phyloP scores from a whole-genome alignment of 2,113 vertebrate genomes.

The Piaya cayana region DNA sequence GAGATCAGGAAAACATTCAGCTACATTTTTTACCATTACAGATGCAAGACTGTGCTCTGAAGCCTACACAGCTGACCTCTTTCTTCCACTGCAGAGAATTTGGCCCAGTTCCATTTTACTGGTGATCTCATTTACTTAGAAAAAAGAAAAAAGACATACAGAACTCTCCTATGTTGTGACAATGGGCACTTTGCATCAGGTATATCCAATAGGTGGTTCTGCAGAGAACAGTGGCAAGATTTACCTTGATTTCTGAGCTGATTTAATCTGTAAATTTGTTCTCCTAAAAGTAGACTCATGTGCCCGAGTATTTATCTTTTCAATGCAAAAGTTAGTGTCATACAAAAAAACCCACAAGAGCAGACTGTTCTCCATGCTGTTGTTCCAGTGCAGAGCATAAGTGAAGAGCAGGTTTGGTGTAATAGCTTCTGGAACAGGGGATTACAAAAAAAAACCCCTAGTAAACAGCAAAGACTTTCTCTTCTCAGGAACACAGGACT shows the following conservation, averaged over 20 bases:
- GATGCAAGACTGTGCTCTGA: background rate
- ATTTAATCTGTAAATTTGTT: background rate
- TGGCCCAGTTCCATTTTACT: background rate
- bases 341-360: background rate
- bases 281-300: background rate
- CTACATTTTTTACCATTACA: background rate
- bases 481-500: background rate
- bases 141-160: background rate
- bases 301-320: background rate
- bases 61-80: background rate
- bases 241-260: background rate
- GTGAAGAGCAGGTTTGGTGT: background rate
- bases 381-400: background rate
- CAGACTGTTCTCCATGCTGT: background rate
- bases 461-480: background rate
- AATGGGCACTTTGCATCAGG: background rate
- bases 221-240: background rate
- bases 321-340: background rate
- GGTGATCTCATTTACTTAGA: background rate
- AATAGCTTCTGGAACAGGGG: background rate
- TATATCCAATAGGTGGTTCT: background rate
- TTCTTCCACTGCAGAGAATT: background rate
- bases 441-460: background rate
- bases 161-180: background rate
- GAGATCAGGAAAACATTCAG: conserved; percentile 6